These are phyloP conservation scores for Stenichneumon culpator DNA, from an alignment of 2,888 invertebrate species.

Conservation along the genomic window DNA sequence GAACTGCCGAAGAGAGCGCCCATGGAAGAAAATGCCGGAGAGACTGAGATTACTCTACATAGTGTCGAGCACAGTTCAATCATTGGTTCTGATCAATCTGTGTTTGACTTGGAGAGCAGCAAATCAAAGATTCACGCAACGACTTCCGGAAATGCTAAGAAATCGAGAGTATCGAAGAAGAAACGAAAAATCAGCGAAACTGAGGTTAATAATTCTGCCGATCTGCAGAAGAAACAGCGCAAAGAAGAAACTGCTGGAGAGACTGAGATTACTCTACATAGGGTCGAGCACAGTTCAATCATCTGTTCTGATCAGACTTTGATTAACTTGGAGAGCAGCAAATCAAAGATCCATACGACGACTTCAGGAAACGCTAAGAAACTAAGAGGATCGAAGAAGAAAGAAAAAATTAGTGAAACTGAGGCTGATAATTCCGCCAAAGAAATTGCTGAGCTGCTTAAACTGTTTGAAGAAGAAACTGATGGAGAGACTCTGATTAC, in stretches of 20 bases:
- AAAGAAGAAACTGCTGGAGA: not conserved
- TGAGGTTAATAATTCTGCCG: not conserved
- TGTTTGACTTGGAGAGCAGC: not conserved
- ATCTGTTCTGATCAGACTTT: not conserved
- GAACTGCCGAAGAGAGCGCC: not conserved
- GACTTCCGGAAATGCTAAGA: not conserved
- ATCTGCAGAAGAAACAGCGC: not conserved
- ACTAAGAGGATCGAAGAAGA: no score
- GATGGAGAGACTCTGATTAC: not conserved
- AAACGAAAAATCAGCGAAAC: not conserved
- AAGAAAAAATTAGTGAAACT: not conserved
- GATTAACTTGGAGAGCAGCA: no score
- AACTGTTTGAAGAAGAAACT: not conserved
- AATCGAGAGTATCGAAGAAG: not conserved
- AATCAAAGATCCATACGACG: not conserved
- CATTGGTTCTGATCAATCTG: not conserved
- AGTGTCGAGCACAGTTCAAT: not conserved
- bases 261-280: not conserved
- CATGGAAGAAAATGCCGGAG: not conserved
- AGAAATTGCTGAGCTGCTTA: not conserved
- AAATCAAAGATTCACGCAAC: not conserved
- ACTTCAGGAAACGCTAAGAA: not conserved
- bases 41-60: not conserved
- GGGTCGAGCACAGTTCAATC: not conserved
- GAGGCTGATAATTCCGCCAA: not conserved